Conservation (phyloP, 2,113 vertebrate species). For the Tragelaphus scriptus region DNA sequence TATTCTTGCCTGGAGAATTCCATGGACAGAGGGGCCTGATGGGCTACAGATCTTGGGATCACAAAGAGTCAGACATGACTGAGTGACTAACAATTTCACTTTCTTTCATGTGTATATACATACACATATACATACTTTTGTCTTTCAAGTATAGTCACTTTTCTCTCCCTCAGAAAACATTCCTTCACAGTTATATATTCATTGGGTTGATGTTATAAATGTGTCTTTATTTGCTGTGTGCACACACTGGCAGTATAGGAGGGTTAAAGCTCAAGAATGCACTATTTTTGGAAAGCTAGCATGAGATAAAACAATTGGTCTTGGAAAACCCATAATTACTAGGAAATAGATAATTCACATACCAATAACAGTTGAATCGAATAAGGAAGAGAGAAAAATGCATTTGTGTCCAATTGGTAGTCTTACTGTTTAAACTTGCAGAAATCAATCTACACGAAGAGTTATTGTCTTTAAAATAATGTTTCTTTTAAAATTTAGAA, state of each 20-base stretch:
- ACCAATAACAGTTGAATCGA: not conserved
- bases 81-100: not conserved
- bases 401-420: not conserved
- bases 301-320: not conserved
- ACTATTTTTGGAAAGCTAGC: not conserved
- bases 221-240: not conserved
- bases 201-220: not conserved
- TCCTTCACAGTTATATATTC: not conserved
- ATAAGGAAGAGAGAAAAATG: not conserved
- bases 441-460: not conserved
- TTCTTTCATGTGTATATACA: not conserved
- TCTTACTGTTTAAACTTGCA: not conserved
- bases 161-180: not conserved
- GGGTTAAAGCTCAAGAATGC: not conserved
- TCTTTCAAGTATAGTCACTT: not conserved
- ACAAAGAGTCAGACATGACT: fast-evolving
- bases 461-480: not conserved
- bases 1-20: not conserved
- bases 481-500: not conserved
- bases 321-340: not conserved
- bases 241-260: not conserved
- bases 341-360: not conserved
- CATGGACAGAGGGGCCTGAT: not conserved
- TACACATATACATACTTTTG: not conserved
- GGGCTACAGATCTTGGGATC: not conserved